These are phyloP conservation scores for Lagodon rhomboides DNA, from an alignment of 2,797 vertebrate genomes.

Conservation along the genomic window DNA sequence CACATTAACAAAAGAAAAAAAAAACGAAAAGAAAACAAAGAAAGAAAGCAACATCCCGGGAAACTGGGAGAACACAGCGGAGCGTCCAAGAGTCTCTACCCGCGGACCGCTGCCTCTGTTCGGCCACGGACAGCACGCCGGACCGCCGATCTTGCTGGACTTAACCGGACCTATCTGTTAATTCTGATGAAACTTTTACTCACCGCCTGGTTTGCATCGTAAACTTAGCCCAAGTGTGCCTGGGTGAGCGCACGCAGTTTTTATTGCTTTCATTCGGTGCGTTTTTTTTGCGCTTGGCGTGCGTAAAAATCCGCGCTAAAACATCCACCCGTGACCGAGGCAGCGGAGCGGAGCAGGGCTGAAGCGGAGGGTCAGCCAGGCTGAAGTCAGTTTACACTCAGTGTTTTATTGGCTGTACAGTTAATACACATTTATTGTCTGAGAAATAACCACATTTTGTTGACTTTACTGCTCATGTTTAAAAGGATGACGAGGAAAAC, in stretches of 20 bases:
- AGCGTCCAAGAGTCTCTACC: constrained; percentile 8
- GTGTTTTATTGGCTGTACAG: neutral
- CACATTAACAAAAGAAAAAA: neutral
- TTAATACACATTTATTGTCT: neutral
- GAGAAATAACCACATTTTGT: neutral
- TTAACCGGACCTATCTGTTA: constrained; percentile 1
- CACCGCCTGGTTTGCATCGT: neutral
- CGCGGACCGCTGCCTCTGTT: constrained; percentile 29
- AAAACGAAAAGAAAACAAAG: neutral
- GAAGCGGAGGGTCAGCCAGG: constrained; percentile 22
- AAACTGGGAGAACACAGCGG: constrained; percentile 13
- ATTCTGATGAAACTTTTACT: constrained; percentile 5
- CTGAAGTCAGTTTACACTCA: constrained; percentile 5
- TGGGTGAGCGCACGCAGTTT: neutral
- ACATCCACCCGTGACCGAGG: constrained; percentile 1
- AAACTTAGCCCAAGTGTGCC: constrained; percentile 11
- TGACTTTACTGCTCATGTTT: neutral
- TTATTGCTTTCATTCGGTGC: neutral
- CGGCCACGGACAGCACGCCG: constrained; percentile 27
- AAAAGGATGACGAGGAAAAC: neutral
- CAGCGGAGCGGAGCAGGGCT: constrained; percentile 27
- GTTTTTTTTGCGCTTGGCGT: constrained; percentile 10
- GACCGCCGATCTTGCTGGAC: constrained; percentile 34
- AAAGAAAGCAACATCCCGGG: neutral
- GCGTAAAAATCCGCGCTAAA: constrained; percentile 45